Percentiles rank a stretch among this genome's conserved stretches.
phyloP scores from a whole-genome alignment of 2,113 vertebrate species.

The Neodon shergylaensis region DNA sequence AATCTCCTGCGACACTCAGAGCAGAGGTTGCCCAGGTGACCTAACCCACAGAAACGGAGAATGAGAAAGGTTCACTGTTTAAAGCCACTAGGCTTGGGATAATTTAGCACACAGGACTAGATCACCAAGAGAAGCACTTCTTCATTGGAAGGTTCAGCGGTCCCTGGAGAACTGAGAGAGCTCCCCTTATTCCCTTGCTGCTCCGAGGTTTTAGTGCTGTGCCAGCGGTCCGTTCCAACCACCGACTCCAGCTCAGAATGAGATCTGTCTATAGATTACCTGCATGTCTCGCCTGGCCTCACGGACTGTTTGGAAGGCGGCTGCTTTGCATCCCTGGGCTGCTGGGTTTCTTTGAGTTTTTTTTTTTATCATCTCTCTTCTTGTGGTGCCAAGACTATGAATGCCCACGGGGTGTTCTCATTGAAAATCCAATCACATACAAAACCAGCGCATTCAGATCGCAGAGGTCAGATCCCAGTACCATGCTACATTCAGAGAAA shows the following conservation, averaged over 20 bases:
- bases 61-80: background rate
- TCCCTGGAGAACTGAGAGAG: background rate
- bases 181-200: background rate
- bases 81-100: background rate
- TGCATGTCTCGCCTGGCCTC: background rate
- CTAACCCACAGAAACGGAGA: background rate
- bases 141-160: background rate
- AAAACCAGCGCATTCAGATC: conserved; percentile 43
- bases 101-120: background rate
- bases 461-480: conserved; percentile 39
- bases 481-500: conserved; percentile 42
- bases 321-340: background rate
- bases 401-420: background rate
- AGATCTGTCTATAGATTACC: background rate
- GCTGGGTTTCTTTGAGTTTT: conserved; percentile 31
- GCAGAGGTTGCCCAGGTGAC: background rate
- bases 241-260: background rate
- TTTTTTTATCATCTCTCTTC: conserved; percentile 50
- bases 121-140: background rate
- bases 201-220: background rate
- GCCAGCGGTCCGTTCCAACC: background rate
- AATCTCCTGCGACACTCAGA: background rate
- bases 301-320: background rate
- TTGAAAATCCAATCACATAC: conserved; percentile 52
- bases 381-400: conserved; percentile 36